Base-by-base conservation (phyloP, 2,113 vertebrate species). In the Oryzias curvinotus region DNA sequence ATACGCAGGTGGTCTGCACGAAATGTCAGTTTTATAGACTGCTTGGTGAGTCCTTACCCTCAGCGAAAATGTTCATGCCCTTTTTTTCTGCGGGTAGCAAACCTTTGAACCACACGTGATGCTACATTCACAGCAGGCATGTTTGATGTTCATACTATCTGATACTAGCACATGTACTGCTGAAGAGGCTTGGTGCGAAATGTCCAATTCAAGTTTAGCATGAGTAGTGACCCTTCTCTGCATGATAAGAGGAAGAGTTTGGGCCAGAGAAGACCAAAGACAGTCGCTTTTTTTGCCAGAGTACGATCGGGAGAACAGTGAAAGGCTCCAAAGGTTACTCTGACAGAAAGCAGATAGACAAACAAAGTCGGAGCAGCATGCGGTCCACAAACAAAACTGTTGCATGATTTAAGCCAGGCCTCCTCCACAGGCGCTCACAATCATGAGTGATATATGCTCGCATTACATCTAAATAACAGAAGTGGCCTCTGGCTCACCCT, bases 401-500 rank as follows among this genome's bases (percentile, higher is more conserved):
- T 65, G 46, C 56, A 48, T 81, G 75, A 83, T 75, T 62, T 64
- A 75, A 83, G 71, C 59, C 78, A 80, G 80, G 59, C 75, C 61
- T 63, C 10, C 43, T 78, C 65, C 49, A 28, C 68, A 56, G 60
- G 30, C 63, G 15, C 36, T 47, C 15, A 51, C 8, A 28, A 67
- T 43, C 72, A 70, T 78, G 64, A 72, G 78, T 80, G 74, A 73
- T 70, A 77, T 75, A 75, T 68, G 67, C 65, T 75, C 63, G 14
- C 52, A 73, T 75, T 82, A 71, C 74, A 74, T 80, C 54, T 65
- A 73, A 78, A 78, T 80, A 82, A 70, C 77, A 77, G 77, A 65
- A 62, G 64, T 68, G 74, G 72, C 64, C 66, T 78, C 75, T 73
- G 73, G 75, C 70, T 75, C 75, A 68, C 62, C 66, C 65, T 73